Percentiles rank a stretch among this genome's conserved stretches.
Conservation (phyloP, 23 tunicate genomes). For the Ascidia mentula region DNA sequence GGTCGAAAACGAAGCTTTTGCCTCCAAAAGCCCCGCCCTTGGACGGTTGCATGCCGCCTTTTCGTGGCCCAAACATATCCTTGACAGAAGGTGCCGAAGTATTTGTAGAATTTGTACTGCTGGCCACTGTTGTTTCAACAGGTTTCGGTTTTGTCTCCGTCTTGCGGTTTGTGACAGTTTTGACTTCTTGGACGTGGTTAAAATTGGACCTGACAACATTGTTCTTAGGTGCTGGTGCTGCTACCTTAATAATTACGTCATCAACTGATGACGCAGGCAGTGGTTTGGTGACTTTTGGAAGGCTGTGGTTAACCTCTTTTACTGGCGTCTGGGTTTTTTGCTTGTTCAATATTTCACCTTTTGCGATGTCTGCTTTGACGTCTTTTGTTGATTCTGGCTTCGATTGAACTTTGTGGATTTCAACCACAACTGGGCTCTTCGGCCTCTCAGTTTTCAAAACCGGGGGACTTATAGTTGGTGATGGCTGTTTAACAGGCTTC, state of each 20-base stretch:
- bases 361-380: background rate
- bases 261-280: conserved; percentile 18
- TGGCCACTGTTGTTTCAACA: background rate
- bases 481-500: background rate
- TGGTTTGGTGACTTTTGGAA: background rate
- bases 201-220: background rate
- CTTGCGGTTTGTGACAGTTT: no score
- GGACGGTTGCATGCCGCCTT: no score
- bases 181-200: no score
- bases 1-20: conserved; percentile 68
- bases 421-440: background rate
- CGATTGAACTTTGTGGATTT: background rate
- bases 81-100: background rate
- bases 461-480: background rate
- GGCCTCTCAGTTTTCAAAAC: background rate
- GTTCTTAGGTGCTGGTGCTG: background rate
- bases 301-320: background rate
- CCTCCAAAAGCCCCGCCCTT: conserved; percentile 28
- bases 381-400: background rate
- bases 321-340: background rate
- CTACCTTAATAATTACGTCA: conserved; percentile 2
- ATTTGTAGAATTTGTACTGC: background rate
- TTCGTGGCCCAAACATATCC: background rate
- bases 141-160: background rate
- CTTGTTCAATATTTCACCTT: background rate